Conservation (phyloP, 2,888 invertebrate species). For the Tubiluchus corallicola region DNA sequence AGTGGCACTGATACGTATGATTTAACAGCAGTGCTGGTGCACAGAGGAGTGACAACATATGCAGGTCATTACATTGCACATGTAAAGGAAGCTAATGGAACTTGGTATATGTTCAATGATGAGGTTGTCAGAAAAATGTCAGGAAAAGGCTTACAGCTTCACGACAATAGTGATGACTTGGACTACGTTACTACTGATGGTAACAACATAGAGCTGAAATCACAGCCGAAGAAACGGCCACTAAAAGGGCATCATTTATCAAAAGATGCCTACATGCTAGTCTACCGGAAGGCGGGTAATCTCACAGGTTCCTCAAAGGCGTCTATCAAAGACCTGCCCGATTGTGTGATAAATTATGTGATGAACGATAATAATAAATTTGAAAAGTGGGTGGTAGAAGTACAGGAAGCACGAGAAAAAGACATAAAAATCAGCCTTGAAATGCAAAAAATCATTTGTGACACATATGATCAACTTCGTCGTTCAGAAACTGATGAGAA, state of each 20-base stretch:
- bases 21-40: slow-evolving; percentile 43
- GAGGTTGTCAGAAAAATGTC: slow-evolving; percentile 31
- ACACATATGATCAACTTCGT: too few relatives aligned
- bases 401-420: slow-evolving; percentile 18
- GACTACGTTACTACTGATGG: too few relatives aligned
- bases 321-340: slow-evolving; percentile 18
- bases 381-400: slow-evolving; percentile 27
- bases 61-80: slow-evolving; percentile 46
- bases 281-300: slow-evolving; percentile 32
- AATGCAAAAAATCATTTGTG: too few relatives aligned
- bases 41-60: slow-evolving; percentile 42
- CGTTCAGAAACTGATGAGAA: too few relatives aligned
- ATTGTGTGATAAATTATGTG: slow-evolving; percentile 22
- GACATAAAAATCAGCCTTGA: too few relatives aligned
- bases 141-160: slow-evolving; percentile 26
- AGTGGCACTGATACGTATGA: slow-evolving; percentile 31
- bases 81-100: slow-evolving; percentile 34
- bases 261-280: slow-evolving; percentile 43
- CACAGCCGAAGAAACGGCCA: too few relatives aligned
- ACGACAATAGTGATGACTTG: slow-evolving; percentile 33
- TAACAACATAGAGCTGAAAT: too few relatives aligned
- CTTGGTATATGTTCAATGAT: slow-evolving; percentile 47
- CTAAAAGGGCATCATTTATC: slow-evolving; percentile 34
- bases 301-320: slow-evolving; percentile 4
- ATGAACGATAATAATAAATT: slow-evolving; percentile 27